These are phyloP conservation scores for Ceuthmochares aereus DNA, from an alignment of 2,113 vertebrate species.

Conservation along the genomic window DNA sequence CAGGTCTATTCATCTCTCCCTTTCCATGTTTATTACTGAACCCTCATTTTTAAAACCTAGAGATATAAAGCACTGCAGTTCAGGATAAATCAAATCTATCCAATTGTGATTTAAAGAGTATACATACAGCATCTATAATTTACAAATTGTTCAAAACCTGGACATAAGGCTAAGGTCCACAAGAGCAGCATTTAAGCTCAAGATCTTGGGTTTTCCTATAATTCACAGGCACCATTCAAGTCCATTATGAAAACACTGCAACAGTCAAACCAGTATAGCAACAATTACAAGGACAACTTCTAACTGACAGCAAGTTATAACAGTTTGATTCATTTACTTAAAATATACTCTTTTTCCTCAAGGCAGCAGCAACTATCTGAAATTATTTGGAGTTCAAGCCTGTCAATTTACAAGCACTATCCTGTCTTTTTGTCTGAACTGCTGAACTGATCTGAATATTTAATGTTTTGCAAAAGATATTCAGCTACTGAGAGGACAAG, in stretches of 20 bases:
- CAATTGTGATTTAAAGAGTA: neutral
- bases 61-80: neutral
- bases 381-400: neutral
- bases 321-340: neutral
- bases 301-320: neutral
- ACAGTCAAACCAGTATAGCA: neutral
- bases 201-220: neutral
- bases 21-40: neutral
- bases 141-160: neutral
- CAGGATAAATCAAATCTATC: neutral
- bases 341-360: neutral
- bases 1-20: neutral
- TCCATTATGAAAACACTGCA: neutral
- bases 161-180: neutral
- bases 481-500: neutral
- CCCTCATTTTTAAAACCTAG: neutral
- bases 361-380: neutral
- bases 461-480: neutral
- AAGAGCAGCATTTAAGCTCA: neutral
- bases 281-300: neutral
- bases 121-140: neutral
- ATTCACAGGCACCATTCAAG: neutral
- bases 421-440: neutral
- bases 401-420: neutral
- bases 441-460: neutral